Evolutionary conservation across 1,140 invertebrate species (phyloP).

Genomic region (Dreissena rostriformis): DNA sequence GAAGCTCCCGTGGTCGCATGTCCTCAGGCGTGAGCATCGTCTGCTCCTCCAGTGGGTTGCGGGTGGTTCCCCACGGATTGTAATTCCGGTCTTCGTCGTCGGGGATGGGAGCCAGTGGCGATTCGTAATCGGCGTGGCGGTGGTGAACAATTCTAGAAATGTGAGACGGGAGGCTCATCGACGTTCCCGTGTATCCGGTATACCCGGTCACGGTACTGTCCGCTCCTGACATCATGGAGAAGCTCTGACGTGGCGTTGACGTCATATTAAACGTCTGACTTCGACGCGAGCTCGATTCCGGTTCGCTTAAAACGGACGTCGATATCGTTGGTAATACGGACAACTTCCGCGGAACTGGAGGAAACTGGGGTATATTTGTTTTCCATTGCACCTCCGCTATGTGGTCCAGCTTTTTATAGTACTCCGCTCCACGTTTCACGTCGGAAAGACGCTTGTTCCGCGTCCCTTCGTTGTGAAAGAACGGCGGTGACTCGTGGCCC

Average conservation of each 20-base stretch:
- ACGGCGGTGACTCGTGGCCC: constrained; percentile 26
- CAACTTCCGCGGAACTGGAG: constrained; percentile 33
- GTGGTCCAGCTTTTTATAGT: constrained; percentile 51
- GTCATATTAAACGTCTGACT: constrained; percentile 38
- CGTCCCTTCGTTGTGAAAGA: constrained; percentile 21
- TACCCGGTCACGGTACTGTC: constrained; percentile 36
- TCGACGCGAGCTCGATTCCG: constrained; percentile 5
- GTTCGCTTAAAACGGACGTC: constrained; percentile 54
- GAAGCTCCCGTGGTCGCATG: constrained; percentile 43
- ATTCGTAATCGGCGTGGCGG: constrained; percentile 11
- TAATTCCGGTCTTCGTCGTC: constrained; percentile 20
- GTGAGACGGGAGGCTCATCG: constrained; percentile 37
- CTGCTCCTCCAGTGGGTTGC: constrained; percentile 36
- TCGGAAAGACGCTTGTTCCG: constrained; percentile 46
- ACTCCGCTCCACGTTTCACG: constrained; percentile 53
- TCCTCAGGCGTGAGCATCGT: constrained; percentile 44
- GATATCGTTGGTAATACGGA: constrained; percentile 41
- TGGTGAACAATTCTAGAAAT: constrained; percentile 46
- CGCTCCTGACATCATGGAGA: constrained; percentile 48
- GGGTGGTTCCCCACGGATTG: constrained; percentile 55
- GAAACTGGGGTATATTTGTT: constrained; percentile 41
- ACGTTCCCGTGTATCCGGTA: neutral
- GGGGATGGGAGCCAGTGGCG: constrained; percentile 3
- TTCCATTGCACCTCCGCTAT: constrained; percentile 55
- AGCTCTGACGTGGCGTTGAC: constrained; percentile 52